A percentile compares a stretch with the other conserved stretches of the same genome.
Conservation (phyloP, 2,113 vertebrate species). For the Leptodactylus fuscus region DNA sequence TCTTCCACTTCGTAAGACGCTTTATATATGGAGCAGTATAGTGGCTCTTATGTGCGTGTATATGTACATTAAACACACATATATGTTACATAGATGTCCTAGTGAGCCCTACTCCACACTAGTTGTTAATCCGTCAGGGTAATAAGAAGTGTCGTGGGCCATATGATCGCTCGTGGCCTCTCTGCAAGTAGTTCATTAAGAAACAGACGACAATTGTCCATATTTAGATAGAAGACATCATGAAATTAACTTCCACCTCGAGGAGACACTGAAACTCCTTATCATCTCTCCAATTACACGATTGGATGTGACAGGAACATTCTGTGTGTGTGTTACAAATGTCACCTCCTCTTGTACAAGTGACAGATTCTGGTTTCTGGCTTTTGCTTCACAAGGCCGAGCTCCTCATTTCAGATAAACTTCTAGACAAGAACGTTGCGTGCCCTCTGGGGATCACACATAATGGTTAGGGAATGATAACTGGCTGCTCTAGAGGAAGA, state of each 20-base stretch:
- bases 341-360: slow-evolving; percentile 48
- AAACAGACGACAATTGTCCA: slow-evolving; percentile 30
- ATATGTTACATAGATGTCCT: neutral
- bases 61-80: neutral
- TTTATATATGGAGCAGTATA: too few species aligned
- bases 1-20: too few species aligned
- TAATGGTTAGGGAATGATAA: neutral
- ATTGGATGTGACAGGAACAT: slow-evolving; percentile 50
- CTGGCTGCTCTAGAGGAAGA: neutral
- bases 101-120: neutral
- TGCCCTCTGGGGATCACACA: slow-evolving; percentile 29
- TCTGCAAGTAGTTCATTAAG: slow-evolving; percentile 44
- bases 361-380: slow-evolving; percentile 48
- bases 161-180: slow-evolving; percentile 23
- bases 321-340: slow-evolving; percentile 19
- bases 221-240: slow-evolving; percentile 31
- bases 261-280: slow-evolving; percentile 42
- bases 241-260: slow-evolving; percentile 43
- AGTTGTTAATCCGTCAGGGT: neutral
- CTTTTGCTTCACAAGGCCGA: slow-evolving; percentile 28
- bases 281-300: slow-evolving; percentile 55
- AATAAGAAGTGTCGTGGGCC: neutral
- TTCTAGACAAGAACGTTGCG: slow-evolving; percentile 1
- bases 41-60: too few species aligned
- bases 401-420: slow-evolving; percentile 16